phyloP scores from a whole-genome alignment of 2,113 vertebrate genomes.

The Poeciliopsis occidentalis region DNA sequence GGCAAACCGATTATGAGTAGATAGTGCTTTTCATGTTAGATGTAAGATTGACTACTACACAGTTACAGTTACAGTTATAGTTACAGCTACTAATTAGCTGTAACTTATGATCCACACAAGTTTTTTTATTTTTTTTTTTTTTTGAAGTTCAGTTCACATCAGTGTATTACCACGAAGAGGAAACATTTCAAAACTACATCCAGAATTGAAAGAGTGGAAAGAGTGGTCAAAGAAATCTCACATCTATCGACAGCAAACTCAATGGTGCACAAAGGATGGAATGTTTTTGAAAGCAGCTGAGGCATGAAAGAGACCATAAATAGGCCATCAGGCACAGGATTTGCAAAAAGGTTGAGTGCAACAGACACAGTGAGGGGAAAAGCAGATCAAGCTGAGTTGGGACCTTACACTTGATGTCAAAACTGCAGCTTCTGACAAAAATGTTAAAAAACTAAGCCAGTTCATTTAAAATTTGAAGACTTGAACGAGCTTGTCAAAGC shows the following conservation, averaged over 20 bases:
- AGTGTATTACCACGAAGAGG: slow-evolving; percentile 31
- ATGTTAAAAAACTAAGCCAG: neutral
- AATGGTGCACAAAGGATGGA: slow-evolving; percentile 74
- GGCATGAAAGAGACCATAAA: slow-evolving; percentile 72
- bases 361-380: slow-evolving; percentile 42
- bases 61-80: too few species aligned
- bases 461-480: neutral
- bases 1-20: too few species aligned
- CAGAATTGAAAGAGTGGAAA: slow-evolving; percentile 58
- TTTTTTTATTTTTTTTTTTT: slow-evolving; percentile 27
- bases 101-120: neutral
- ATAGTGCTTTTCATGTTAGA: neutral
- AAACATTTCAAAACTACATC: slow-evolving; percentile 60
- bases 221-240: slow-evolving; percentile 57
- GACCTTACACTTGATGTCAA: neutral
- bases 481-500: neutral
- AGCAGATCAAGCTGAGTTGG: slow-evolving; percentile 21
- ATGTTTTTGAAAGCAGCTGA: slow-evolving; percentile 71
- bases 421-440: neutral
- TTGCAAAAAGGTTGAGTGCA: slow-evolving; percentile 56
- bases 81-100: too few species aligned
- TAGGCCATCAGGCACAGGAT: slow-evolving; percentile 59
- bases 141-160: slow-evolving; percentile 28
- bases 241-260: slow-evolving; percentile 65
- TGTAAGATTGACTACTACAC: neutral